Base-by-base conservation (phyloP, 1,140 invertebrate genomes). In the Pseudachorutes palmiensis region DNA sequence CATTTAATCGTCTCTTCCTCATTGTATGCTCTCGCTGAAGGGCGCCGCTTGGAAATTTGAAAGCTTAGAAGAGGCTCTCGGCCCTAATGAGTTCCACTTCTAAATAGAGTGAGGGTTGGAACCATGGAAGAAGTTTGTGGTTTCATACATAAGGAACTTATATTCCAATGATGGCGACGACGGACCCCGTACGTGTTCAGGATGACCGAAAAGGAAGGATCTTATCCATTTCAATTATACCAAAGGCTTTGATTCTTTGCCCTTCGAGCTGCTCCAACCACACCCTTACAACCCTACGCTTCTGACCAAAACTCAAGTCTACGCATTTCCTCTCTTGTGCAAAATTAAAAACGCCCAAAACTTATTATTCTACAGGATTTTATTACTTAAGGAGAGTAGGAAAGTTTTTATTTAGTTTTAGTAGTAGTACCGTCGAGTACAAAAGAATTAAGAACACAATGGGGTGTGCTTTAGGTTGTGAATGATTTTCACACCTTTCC, bases 1-100 rank as follows among this genome's bases (percentile, higher is more conserved):
- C 45, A 64, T 65, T 65, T 65, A 65, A 65, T 65, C 64, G 51
- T 51, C 51, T 65, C 57, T 65, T 51, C 33, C 9, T 55, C 51
- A 55, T 55, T 55, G 51, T 16, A 5, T 55, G 9, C 12, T 55
- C 12, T 16, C n/a, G n/a, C n/a, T n/a, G n/a, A n/a, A n/a, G n/a
- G n/a, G 24, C 12, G 51, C 3, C 9, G 51, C 5, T 5, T 55
- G 51, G 24, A 55, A 55, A 55, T 19, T n/a, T n/a, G n/a, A 3
- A 14, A 16, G 9, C 24, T 55, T 12, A 14, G 24, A 55, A 24
- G 51, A 26, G 24, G 14, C 51, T 55, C 51, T 55, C 24, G 9
- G 12, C 24, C 12, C 24, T 55, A 55, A 55, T 55, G 51, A 55
- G 51, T 16, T 45, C 19, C 36, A 45, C n/a, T n/a, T n/a, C n/a